Base-by-base conservation (phyloP, 2,797 vertebrate species). In the Lophotriccus pileatus region DNA sequence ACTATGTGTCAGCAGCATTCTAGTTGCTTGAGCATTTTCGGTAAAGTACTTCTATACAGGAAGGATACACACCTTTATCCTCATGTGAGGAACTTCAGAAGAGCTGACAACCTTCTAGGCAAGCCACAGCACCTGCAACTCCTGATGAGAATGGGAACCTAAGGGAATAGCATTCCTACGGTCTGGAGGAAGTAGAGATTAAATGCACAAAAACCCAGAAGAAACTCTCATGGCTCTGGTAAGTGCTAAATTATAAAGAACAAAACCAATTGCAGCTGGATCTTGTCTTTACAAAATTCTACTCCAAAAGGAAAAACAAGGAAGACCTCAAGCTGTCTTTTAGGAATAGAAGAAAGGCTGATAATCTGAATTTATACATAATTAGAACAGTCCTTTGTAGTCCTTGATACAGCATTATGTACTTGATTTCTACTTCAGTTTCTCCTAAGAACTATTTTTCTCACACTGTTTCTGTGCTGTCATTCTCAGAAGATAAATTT, bases 171-270 rank as follows among this genome's bases (percentile, higher is more conserved):
- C 56, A 66, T 36, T 46, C 34, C n/a, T 84, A 11, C 19, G 34
- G 28, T 36, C 68, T 81, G 53, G 8, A 90, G 49, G 59, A 94
- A 72, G n/a, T 47, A 93, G 34, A 87, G 39, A 62, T 49, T 53
- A 93, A 88, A 76, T 17, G 17, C 10, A 2, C 4, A 36, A 58
- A 89, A 21, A 1, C 1, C 0, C 23, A 52, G 72, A 78, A 89
- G 83, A 87, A 82, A 76, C 15, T 37, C n/a, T 87, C n/a, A 53
- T 9, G 37, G 28, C 22, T 94, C 87, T 44, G 90, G 95, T 96
- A 96, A 97, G 92, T 95, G 85, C 66, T 95, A 85, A 80, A 84
- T 44, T 69, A 68, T 13, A 74, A 70, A 64, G 27, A 55, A 55
- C 50, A 78, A 53, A 9, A 4, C 25, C 2, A 68, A 32, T 39